phyloP scores from a whole-genome alignment of 2,888 invertebrate species.

The Auanema freiburgensis region DNA sequence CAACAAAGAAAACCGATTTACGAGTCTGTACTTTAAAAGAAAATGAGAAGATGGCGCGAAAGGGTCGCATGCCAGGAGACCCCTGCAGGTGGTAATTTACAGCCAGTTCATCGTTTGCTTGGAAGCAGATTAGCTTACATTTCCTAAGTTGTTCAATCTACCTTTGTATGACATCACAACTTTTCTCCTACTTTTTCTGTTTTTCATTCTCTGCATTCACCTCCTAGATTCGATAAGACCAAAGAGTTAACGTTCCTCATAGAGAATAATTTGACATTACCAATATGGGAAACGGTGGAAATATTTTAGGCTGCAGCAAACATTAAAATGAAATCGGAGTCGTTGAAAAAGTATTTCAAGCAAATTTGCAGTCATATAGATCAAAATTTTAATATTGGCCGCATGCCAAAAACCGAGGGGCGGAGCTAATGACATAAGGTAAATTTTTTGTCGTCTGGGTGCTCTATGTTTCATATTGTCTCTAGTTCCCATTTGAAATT shows the following conservation, averaged over 20 bases:
- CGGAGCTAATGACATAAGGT: slow-evolving; percentile 1
- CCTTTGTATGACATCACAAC: background rate
- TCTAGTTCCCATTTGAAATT: background rate
- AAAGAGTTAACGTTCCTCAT: too few species aligned
- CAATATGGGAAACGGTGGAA: background rate
- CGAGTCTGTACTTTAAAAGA: too few species aligned
- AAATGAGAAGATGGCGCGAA: too few species aligned
- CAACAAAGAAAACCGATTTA: too few species aligned
- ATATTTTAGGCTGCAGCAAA: background rate
- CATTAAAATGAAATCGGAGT: background rate
- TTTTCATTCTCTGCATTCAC: background rate
- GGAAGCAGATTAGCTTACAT: background rate
- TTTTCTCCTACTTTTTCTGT: background rate
- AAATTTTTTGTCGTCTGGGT: background rate
- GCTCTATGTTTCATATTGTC: background rate
- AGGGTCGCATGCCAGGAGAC: slow-evolving; percentile 5
- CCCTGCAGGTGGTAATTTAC: slow-evolving; percentile 17
- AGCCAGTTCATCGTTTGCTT: slow-evolving; percentile 5
- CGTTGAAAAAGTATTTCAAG: background rate
- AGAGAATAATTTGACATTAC: background rate
- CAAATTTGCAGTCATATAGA: background rate
- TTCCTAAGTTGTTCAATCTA: background rate
- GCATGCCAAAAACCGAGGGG: background rate
- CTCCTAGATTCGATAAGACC: background rate
- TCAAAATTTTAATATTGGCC: slow-evolving; percentile 2